Evolutionary conservation across 2,888 invertebrate species (phyloP).

Genomic region (Melanostoma mellinum): DNA sequence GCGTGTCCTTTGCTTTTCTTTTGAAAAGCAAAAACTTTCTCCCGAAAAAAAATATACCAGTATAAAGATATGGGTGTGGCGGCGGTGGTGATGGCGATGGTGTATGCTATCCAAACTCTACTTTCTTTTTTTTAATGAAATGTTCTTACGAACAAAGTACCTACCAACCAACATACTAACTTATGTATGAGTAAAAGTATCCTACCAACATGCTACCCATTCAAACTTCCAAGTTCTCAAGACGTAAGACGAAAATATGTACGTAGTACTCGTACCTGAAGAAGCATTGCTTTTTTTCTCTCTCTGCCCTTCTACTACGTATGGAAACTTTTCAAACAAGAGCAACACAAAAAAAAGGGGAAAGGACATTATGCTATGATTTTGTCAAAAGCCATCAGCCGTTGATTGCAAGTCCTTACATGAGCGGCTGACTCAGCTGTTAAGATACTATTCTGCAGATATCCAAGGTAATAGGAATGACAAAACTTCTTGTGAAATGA

Average conservation of each 20-base stretch:
- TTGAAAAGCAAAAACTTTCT: neutral
- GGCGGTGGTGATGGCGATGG: neutral
- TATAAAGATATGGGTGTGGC: neutral
- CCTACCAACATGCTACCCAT: conserved; percentile 47
- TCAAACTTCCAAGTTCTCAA: conserved; percentile 7
- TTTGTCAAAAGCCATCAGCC: conserved; percentile 65
- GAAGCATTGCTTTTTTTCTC: neutral
- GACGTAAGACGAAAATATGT: conserved; percentile 15
- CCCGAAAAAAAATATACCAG: conserved; percentile 8
- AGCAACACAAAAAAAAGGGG: conserved; percentile 10
- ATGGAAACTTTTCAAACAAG: conserved; percentile 16
- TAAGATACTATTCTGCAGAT: conserved; percentile 65
- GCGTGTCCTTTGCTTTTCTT: conserved; percentile 18
- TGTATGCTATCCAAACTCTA: conserved; percentile 17
- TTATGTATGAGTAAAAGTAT: conserved; percentile 39
- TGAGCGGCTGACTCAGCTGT: conserved; percentile 68
- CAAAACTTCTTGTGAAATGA: conserved; percentile 62
- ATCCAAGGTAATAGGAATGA: conserved; percentile 63
- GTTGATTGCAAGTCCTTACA: conserved; percentile 66
- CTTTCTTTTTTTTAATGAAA: conserved; percentile 52
- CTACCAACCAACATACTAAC: conserved; percentile 25
- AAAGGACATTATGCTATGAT: conserved; percentile 57
- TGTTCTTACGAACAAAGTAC: conserved; percentile 27
- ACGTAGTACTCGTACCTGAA: neutral
- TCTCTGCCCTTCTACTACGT: neutral